Percentiles rank a stretch among this genome's conserved stretches.
Evolutionary conservation across 2,113 vertebrate species (phyloP).

Genomic region (Thalassoma bifasciatum): DNA sequence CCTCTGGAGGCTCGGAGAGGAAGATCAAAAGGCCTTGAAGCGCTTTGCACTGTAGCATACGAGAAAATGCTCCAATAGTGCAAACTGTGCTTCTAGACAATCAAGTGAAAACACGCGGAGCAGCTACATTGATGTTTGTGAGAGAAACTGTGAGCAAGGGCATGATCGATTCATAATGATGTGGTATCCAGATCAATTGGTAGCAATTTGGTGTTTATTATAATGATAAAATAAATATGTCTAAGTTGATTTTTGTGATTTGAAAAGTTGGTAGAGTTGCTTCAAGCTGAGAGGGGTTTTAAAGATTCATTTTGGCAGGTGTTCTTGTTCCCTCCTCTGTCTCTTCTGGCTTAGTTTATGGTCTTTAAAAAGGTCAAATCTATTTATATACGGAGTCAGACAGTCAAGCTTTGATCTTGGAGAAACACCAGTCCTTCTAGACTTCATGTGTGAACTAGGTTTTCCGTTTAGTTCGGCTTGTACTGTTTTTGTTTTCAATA

Average conservation of each 20-base stretch:
- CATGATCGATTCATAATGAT: conserved; percentile 10
- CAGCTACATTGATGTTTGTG: conserved; percentile 14
- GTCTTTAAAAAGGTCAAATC: conserved; percentile 6
- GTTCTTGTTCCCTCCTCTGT: background rate
- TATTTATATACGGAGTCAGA: background rate
- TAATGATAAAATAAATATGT: background rate
- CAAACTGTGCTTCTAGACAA: conserved; percentile 39
- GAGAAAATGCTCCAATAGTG: conserved; percentile 58
- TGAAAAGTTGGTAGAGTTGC: background rate
- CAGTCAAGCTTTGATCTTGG: background rate
- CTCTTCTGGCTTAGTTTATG: background rate
- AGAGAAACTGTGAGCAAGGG: background rate
- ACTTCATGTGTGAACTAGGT: background rate
- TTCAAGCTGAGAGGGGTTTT: background rate
- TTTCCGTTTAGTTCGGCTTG: background rate
- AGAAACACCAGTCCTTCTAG: background rate
- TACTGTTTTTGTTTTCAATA: no score
- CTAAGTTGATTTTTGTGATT: background rate
- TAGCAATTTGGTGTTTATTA: background rate
- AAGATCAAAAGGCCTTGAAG: conserved; percentile 67
- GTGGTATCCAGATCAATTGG: conserved; percentile 20
- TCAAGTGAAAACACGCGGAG: conserved; percentile 16
- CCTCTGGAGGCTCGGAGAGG: conserved; percentile 40
- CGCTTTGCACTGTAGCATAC: conserved; percentile 31
- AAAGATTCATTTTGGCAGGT: background rate